These are phyloP conservation scores for Colinus virginianus DNA, from an alignment of 2,113 vertebrate species.

Conservation along the genomic window DNA sequence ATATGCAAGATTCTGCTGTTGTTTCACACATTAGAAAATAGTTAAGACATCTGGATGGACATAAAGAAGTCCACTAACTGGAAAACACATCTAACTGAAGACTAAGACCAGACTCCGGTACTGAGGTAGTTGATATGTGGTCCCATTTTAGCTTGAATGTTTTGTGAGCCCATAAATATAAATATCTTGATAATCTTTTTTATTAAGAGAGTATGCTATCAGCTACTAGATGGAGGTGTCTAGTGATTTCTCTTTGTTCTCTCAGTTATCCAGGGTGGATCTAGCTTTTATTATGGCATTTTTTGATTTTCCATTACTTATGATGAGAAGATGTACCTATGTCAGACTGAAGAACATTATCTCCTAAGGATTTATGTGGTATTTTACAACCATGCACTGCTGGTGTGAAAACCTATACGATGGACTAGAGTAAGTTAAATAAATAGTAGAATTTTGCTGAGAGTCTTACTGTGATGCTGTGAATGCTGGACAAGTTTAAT, in stretches of 20 bases:
- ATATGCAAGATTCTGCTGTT: not conserved
- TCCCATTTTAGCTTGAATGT: not conserved
- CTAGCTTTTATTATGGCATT: not conserved
- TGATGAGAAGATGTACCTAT: not conserved
- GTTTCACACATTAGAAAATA: not conserved
- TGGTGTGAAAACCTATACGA: not conserved
- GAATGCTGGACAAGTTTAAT: not conserved
- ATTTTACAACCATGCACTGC: not conserved
- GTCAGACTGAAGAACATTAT: not conserved
- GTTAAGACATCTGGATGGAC: not conserved
- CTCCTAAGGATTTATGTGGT: not conserved
- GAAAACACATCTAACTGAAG: not conserved
- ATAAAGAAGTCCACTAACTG: not conserved
- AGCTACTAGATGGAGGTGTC: fast-evolving
- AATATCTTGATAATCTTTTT: not conserved
- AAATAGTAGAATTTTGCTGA: not conserved
- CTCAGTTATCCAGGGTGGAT: not conserved
- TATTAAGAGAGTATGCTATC: not conserved
- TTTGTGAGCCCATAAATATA: not conserved
- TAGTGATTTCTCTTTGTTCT: not conserved
- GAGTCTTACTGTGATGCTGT: not conserved
- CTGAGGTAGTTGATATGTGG: not conserved
- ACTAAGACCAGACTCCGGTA: not conserved
- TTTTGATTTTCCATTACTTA: not conserved
- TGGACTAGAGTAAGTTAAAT: not conserved